Base-by-base conservation (phyloP, 2,113 vertebrate species). In the Ammospiza caudacuta region DNA sequence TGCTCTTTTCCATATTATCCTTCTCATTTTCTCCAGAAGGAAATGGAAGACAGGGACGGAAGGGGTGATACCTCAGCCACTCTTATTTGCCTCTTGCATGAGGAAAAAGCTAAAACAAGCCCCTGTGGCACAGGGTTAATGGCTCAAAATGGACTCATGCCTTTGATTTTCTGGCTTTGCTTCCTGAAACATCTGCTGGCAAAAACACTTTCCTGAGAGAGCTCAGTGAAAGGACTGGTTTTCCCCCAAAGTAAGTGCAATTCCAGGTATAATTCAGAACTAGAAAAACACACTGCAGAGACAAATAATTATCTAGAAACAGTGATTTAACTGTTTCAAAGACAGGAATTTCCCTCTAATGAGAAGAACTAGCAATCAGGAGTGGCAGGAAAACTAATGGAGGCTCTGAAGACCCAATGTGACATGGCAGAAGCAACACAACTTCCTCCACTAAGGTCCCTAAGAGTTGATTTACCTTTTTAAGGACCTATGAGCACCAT, bases 161-260 rank as follows among this genome's bases (percentile, higher is more conserved):
- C 77, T 96, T 96, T 87, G 58, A 87, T 94, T 89, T 94, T 82
- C 77, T 69, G 83, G 44, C 74, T 87, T 92, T 84, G 69, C 39
- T 66, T 91, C 66, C 89, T 49, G 43, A 92, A 95, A 87, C 39
- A 63, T 91, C 58, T 79, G 41, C 74, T 91, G 67, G 37, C 54
- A 85, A 73, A 95, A 94, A 43, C 29, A 76, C 11, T 35, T 89
- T 33, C 22, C 54, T 73, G 67, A 91, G 67, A 93, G 70, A 58
- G 58, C 23, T 76, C 74, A n/a, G 83, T 31, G 64, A 61, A 90
- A 88, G 15, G n/a, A 75, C 23, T 39, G 25, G 25, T 55, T 52
- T 49, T 62, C 9, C 28, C 25, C 24, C 6, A 14, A 78, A 94
- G 33, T 37, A 83, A 83, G 37, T 76, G 46, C 77, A 84, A 67